These are phyloP conservation scores for Pristionchus mayeri DNA, from an alignment of 2,888 invertebrate species.

Conservation along the genomic window DNA sequence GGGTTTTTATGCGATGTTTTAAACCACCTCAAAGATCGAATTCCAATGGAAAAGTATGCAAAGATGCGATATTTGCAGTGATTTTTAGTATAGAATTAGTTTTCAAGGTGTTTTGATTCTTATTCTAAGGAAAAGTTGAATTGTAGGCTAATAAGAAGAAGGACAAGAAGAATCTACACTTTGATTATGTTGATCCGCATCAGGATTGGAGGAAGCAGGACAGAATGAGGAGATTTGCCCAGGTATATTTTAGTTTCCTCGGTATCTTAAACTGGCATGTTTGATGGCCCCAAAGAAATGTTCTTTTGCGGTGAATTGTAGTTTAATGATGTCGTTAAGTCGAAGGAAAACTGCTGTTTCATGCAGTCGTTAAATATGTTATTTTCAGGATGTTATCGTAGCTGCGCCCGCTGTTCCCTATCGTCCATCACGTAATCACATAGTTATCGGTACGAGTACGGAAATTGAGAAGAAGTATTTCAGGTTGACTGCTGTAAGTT, in stretches of 20 bases:
- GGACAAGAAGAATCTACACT: conserved; percentile 46
- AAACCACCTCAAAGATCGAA: too few species aligned
- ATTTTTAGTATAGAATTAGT: too few species aligned
- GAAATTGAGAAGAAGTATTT: conserved; percentile 96
- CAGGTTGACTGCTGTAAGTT: conserved; percentile 85
- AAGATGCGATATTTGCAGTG: too few species aligned
- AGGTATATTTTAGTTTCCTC: not conserved
- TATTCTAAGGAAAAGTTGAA: not conserved
- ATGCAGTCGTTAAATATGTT: not conserved
- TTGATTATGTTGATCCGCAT: conserved; percentile 35
- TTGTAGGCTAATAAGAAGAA: not conserved
- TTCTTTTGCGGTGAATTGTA: too few species aligned
- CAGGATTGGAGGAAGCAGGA: conserved; percentile 33
- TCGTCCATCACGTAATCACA: conserved; percentile 50
- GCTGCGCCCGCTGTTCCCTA: conserved; percentile 26
- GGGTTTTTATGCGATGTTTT: too few species aligned
- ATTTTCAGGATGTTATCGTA: conserved; percentile 38
- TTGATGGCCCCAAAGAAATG: too few species aligned
- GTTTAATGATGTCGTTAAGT: too few species aligned
- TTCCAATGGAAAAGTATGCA: too few species aligned
- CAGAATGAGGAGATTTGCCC: conserved; percentile 41
- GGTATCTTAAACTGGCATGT: too few species aligned
- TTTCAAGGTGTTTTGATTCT: not conserved
- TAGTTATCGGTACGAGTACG: conserved; percentile 90
- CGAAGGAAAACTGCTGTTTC: too few species aligned